Conservation (phyloP, 2,888 invertebrate species). For the Agrochola lota region DNA sequence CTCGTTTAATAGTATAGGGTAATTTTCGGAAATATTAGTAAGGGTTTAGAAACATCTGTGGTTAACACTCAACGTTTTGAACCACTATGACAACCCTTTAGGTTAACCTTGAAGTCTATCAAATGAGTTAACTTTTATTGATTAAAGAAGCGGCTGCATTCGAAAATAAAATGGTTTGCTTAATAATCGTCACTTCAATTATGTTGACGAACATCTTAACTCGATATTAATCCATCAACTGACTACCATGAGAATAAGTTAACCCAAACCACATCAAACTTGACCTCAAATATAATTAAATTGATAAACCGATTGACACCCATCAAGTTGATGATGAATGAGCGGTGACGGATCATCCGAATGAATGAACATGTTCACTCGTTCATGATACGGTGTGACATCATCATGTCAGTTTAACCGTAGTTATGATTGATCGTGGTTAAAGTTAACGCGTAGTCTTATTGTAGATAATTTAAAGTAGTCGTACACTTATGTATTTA, state of each 20-base stretch:
- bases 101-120: not conserved
- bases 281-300: slow-evolving; percentile 53
- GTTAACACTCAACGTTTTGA: too few species aligned
- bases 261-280: slow-evolving; percentile 47
- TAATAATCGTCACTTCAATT: slow-evolving; percentile 12
- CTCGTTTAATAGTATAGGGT: too few species aligned
- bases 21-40: too few species aligned
- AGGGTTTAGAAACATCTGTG: too few species aligned
- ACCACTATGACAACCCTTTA: too few species aligned
- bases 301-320: slow-evolving; percentile 55
- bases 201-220: slow-evolving; percentile 15
- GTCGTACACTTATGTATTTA: not conserved
- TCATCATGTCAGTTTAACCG: slow-evolving; percentile 57
- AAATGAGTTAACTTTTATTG: not conserved
- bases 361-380: slow-evolving; percentile 61
- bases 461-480: slow-evolving; percentile 6
- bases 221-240: slow-evolving; percentile 41
- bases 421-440: slow-evolving; percentile 59
- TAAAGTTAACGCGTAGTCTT: slow-evolving; percentile 14
- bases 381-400: slow-evolving; percentile 53
- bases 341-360: slow-evolving; percentile 47
- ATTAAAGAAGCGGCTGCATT: not conserved
- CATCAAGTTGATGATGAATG: slow-evolving; percentile 51
- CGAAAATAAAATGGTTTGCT: slow-evolving; percentile 4
- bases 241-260: slow-evolving; percentile 29